Evolutionary conservation across 2,888 invertebrate genomes (phyloP).

Genomic region (Colostygia pectinataria): DNA sequence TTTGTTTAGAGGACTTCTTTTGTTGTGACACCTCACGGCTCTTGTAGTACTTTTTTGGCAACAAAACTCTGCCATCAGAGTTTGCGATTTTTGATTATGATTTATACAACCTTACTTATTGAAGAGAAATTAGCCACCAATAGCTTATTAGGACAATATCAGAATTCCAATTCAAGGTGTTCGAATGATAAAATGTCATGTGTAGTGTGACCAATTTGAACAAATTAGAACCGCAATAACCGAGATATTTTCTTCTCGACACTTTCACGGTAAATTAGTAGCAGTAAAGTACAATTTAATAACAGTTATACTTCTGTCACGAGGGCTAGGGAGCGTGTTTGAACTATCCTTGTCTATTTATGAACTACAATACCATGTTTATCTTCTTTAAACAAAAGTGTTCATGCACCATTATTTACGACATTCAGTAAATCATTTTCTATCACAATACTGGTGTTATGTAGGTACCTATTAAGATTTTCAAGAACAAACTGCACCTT

Average conservation of each 20-base stretch:
- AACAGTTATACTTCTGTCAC: slow-evolving; percentile 30
- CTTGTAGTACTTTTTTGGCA: too few species aligned
- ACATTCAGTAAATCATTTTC: slow-evolving; percentile 32
- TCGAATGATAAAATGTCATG: neutral
- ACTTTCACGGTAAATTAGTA: slow-evolving; percentile 28
- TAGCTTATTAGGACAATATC: too few species aligned
- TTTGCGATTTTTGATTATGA: too few species aligned
- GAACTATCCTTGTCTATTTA: slow-evolving; percentile 41
- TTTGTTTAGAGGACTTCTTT: too few species aligned
- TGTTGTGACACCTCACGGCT: too few species aligned
- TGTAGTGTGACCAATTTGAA: neutral
- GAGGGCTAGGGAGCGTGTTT: slow-evolving; percentile 39
- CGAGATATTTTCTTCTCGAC: neutral
- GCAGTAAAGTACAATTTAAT: neutral
- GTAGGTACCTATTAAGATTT: slow-evolving; percentile 12
- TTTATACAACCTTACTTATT: too few species aligned
- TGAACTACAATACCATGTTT: slow-evolving; percentile 44
- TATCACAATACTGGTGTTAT: slow-evolving; percentile 20
- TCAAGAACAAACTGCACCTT: slow-evolving; percentile 23
- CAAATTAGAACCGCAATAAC: neutral
- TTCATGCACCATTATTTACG: slow-evolving; percentile 44
- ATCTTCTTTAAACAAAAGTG: slow-evolving; percentile 42
- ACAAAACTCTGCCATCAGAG: too few species aligned
- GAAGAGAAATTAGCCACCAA: too few species aligned
- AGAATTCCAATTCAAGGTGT: too few species aligned